Percentiles rank a stretch among this genome's conserved stretches.
Evolutionary conservation across 2,113 vertebrate genomes (phyloP).

Genomic region (Puntigrus tetrazona): DNA sequence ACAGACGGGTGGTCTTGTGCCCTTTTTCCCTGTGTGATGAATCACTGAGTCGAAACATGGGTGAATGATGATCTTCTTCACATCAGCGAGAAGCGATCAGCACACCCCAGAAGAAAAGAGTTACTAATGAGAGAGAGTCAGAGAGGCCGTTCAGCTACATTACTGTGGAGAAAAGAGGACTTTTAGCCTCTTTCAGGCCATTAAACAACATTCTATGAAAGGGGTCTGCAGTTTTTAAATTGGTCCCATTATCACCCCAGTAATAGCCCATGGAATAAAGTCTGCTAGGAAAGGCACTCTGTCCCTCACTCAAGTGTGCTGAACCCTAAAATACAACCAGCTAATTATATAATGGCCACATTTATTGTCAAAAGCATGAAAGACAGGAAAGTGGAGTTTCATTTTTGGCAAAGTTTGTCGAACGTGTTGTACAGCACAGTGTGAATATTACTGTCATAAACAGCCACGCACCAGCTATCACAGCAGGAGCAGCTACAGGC

Average conservation of each 20-base stretch:
- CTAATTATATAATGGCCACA: constrained; percentile 76
- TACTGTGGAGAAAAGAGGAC: not conserved
- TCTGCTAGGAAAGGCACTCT: constrained; percentile 21
- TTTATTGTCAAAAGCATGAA: constrained; percentile 69
- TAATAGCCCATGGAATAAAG: constrained; percentile 29
- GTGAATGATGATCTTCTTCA: constrained; percentile 52
- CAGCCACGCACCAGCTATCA: not conserved
- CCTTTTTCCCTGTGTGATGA: constrained; percentile 66
- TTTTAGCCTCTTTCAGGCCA: constrained; percentile 66
- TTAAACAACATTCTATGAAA: constrained; percentile 69
- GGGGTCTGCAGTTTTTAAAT: constrained; percentile 59
- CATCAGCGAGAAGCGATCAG: constrained; percentile 49
- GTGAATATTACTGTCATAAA: constrained; percentile 5
- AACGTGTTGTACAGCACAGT: not conserved
- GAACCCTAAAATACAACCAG: constrained; percentile 72
- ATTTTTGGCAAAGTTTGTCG: constrained; percentile 9
- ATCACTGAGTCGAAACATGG: constrained; percentile 69
- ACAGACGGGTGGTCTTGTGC: constrained; percentile 40
- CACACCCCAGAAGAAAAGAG: constrained; percentile 42
- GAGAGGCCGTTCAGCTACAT: not conserved
- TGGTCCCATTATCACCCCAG: constrained; percentile 25
- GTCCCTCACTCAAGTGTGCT: constrained; percentile 67
- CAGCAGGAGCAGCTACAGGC: not conserved
- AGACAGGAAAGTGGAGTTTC: constrained; percentile 62
- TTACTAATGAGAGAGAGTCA: constrained; percentile 23